phyloP scores from a whole-genome alignment of 2,113 vertebrate genomes.

The Vulpes ferrilata region DNA sequence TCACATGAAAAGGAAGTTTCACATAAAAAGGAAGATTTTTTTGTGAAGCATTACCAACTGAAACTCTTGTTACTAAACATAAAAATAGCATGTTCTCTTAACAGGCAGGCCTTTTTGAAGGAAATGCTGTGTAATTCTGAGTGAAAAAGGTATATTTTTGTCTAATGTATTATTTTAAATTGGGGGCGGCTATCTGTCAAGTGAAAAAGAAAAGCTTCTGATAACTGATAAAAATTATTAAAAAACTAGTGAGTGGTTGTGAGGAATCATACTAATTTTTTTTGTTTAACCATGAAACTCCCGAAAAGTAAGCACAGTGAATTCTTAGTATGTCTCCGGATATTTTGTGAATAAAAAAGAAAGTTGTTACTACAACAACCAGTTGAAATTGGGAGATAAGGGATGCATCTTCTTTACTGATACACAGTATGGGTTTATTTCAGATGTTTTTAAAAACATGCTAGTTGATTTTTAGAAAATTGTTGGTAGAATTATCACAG shows the following conservation, averaged over 20 bases:
- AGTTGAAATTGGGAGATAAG: background rate
- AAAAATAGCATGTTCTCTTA: constrained; percentile 47
- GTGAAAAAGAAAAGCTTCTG: background rate
- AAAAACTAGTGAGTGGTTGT: background rate
- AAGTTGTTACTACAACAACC: background rate
- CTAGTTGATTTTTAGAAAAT: constrained; percentile 11
- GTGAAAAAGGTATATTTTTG: constrained; percentile 39
- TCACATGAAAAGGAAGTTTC: constrained; percentile 20
- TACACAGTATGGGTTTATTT: background rate
- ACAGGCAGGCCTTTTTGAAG: background rate
- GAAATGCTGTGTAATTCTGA: background rate
- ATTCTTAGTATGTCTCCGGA: background rate
- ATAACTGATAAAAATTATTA: constrained; percentile 31
- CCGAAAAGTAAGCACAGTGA: background rate
- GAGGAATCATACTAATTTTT: background rate
- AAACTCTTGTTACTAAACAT: constrained; percentile 37
- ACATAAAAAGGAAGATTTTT: constrained; percentile 26
- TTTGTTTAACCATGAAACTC: background rate
- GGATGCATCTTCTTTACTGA: background rate
- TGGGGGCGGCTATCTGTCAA: constrained; percentile 2
- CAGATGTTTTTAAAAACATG: background rate
- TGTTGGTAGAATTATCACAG: background rate
- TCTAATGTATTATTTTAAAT: constrained; percentile 27
- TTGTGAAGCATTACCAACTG: background rate
- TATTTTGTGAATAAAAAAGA: constrained; percentile 35